phyloP scores from a whole-genome alignment of 2,113 vertebrate species.

The Porphyrio hochstetteri region DNA sequence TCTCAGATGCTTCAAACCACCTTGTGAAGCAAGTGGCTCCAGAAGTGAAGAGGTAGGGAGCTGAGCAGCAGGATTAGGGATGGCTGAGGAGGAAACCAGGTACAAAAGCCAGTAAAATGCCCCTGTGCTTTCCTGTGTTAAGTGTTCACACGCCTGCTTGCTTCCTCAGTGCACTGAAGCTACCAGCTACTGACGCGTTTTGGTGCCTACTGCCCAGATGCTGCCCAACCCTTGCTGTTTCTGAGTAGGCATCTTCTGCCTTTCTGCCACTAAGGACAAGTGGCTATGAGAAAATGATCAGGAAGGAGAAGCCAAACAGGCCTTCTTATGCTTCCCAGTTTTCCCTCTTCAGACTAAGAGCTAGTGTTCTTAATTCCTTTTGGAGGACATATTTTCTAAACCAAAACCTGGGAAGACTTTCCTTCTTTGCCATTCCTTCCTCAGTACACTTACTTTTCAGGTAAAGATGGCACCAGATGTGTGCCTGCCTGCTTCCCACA shows the following conservation, averaged over 20 bases:
- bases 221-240: neutral
- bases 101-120: neutral
- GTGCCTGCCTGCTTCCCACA: too few relatives aligned
- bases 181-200: neutral
- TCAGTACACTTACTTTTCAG: neutral
- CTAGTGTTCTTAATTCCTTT: neutral
- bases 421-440: neutral
- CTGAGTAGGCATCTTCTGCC: neutral
- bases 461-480: neutral
- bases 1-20: neutral
- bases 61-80: neutral
- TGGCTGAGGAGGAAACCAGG: neutral
- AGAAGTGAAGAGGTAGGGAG: neutral
- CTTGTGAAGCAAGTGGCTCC: neutral
- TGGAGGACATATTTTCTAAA: neutral
- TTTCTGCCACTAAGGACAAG: neutral
- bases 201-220: neutral
- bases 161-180: neutral
- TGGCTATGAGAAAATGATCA: rapidly evolving
- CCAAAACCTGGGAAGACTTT: neutral
- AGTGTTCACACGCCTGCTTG: neutral
- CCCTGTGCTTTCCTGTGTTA: neutral
- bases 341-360: neutral
- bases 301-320: neutral
- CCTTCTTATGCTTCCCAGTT: neutral